These are phyloP conservation scores for Chamaetylas fuelleborni DNA, from an alignment of 2,113 vertebrate genomes.

Conservation along the genomic window DNA sequence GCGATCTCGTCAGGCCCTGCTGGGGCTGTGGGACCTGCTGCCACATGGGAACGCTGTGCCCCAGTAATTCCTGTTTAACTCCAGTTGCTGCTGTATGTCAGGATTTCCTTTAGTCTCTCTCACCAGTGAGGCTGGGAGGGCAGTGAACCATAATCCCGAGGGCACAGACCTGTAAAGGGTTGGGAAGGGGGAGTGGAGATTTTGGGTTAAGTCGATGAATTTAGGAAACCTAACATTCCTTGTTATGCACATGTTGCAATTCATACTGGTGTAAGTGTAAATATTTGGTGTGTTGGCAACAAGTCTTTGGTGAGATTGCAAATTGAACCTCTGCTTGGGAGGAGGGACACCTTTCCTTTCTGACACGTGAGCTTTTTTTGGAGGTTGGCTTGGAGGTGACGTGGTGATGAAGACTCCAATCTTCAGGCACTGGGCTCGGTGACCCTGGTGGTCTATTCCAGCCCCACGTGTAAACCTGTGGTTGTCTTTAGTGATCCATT, in stretches of 20 bases:
- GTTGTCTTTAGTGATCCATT: slow-evolving; percentile 68
- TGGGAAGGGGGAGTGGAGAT: neutral
- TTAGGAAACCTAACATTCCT: slow-evolving; percentile 32
- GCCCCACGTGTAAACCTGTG: neutral
- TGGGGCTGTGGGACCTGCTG: neutral
- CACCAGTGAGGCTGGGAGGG: neutral
- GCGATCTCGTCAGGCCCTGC: neutral
- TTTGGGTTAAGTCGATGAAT: neutral
- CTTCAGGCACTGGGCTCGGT: neutral
- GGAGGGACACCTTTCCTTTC: slow-evolving; percentile 29
- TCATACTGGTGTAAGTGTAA: slow-evolving; percentile 20
- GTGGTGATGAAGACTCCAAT: slow-evolving; percentile 59
- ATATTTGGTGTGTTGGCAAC: slow-evolving; percentile 19
- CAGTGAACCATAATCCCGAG: neutral
- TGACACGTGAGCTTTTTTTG: neutral
- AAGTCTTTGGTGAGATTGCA: slow-evolving; percentile 20
- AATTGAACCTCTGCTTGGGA: slow-evolving; percentile 45
- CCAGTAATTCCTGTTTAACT: neutral
- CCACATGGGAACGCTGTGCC: neutral
- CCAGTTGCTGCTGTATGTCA: slow-evolving; percentile 52
- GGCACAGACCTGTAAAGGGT: neutral
- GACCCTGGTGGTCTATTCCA: slow-evolving; percentile 46
- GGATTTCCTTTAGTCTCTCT: neutral
- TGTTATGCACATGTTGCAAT: slow-evolving; percentile 46
- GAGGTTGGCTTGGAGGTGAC: slow-evolving; percentile 28